Evolutionary conservation across 2,113 vertebrate species (phyloP), one percentile per base, ranked within the genome.

Genomic region (Meriones unguiculatus): DNA sequence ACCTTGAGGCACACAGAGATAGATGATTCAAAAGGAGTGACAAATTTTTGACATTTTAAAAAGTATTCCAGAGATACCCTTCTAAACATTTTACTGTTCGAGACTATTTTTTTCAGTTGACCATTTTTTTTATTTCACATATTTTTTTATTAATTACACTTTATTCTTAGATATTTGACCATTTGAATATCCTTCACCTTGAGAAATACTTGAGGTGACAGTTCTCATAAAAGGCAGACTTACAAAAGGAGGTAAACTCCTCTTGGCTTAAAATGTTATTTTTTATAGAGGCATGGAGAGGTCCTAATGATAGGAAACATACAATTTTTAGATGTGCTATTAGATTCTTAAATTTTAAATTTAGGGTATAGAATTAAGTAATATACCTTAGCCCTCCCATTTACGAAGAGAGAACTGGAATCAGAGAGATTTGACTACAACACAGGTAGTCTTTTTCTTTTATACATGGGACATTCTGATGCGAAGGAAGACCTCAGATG

Each of bases 161-260:
- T 93, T 91, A 94, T 90, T 93, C 54, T 82, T 95, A 97, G 14
- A 81, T 18, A 84, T 82, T 78, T 69, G 73, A 84, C 38, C 76
- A 94, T 41, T 50, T 67, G 14, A 93, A 82, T 78, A 67, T 78
- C 84, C 50, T 92, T 89, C 35, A 93, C 64, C 78, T 89, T 95
- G 41, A 93, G 12, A 97, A 95, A 87, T 62, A 91, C 1, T 72
- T 89, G 69, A 72, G 8, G 86, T 89, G 5, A 18, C 38, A 59
- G 17, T 30, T 96, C 72, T 89, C 89, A 17, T 87, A 82, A 64
- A 77, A 75, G 35, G 15, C 9, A 94, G 28, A 69, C 22, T 82
- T 94, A 62, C 2, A 92, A 86, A 54, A 88, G 86, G 54, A 86
- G 14, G 38, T 15, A 91, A 92, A 94, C 38, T 5, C 24, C 78